Conservation (phyloP, 2,797 vertebrate species). For the Labeo calbasu region DNA sequence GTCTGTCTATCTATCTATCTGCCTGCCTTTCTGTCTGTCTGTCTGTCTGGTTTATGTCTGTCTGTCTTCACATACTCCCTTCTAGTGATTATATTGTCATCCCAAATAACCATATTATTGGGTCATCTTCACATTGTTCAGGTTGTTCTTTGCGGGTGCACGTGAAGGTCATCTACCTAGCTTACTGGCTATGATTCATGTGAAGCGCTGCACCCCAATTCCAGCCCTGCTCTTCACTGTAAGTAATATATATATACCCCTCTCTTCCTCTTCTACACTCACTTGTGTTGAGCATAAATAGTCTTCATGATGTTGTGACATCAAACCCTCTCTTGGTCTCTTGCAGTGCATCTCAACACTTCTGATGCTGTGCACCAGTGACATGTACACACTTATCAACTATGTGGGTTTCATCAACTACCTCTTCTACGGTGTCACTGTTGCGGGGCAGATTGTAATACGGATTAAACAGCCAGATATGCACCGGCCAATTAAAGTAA, state of each 20-base stretch:
- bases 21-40: not conserved
- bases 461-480: conserved; percentile 85
- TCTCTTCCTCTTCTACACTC: not conserved
- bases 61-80: not conserved
- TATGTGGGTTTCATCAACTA: conserved; percentile 98
- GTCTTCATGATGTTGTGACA: not conserved
- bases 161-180: conserved; percentile 93
- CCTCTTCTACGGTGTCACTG: conserved; percentile 92
- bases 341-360: conserved; percentile 89
- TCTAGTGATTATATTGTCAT: not conserved
- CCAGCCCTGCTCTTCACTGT: conserved; percentile 92
- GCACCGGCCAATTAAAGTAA: conserved; percentile 88
- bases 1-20: too few relatives aligned
- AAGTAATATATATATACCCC: conserved; percentile 61
- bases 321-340: conserved; percentile 11
- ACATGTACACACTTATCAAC: conserved; percentile 96
- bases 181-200: conserved; percentile 92
- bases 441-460: conserved; percentile 92
- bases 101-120: conserved; percentile 4
- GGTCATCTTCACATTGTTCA: conserved; percentile 59
- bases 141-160: conserved; percentile 92
- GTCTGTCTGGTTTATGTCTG: not conserved
- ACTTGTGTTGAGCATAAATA: not conserved
- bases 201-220: conserved; percentile 91
- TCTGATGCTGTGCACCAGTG: conserved; percentile 93